Evolutionary conservation across 2,888 invertebrate genomes (phyloP).

Genomic region (Ernsta delagoae): DNA sequence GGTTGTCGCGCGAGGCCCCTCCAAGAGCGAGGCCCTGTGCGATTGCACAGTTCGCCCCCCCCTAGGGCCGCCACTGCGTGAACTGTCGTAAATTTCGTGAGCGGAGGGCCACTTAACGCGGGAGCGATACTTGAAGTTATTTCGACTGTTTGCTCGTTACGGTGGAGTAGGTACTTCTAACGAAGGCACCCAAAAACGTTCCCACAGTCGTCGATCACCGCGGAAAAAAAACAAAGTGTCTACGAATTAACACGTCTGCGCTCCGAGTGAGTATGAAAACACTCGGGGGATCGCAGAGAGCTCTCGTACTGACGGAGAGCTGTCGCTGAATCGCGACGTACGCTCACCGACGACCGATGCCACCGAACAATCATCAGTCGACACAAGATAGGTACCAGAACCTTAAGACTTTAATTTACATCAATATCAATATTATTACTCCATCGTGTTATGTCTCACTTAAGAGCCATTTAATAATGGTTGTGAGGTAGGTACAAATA

Average conservation of each 20-base stretch:
- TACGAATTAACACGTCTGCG: conserved; percentile 84
- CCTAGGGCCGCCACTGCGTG: too few species aligned
- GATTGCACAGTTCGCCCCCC: too few species aligned
- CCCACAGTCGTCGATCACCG: conserved; percentile 83
- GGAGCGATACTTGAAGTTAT: conserved; percentile 75
- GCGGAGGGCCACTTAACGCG: conserved; percentile 76
- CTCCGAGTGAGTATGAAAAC: conserved; percentile 82
- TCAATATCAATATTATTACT: too few species aligned
- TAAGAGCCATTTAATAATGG: too few species aligned
- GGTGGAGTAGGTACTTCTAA: conserved; percentile 77
- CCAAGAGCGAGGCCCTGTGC: too few species aligned
- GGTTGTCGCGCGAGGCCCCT: too few species aligned
- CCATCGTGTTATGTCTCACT: too few species aligned
- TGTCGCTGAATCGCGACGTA: conserved; percentile 56
- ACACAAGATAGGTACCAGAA: too few species aligned
- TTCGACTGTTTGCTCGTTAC: conserved; percentile 81
- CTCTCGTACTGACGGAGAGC: conserved; percentile 79
- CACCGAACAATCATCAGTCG: conserved; percentile 52
- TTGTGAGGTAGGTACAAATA: too few species aligned
- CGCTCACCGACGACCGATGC: conserved; percentile 46
- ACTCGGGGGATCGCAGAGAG: conserved; percentile 75
- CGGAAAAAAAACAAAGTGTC: conserved; percentile 79
- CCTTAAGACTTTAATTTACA: too few species aligned
- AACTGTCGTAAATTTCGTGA: conserved; percentile 77
- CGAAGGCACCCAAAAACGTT: conserved; percentile 80